Evolutionary conservation across 2,888 invertebrate genomes (phyloP).

Genomic region (Operophtera brumata): DNA sequence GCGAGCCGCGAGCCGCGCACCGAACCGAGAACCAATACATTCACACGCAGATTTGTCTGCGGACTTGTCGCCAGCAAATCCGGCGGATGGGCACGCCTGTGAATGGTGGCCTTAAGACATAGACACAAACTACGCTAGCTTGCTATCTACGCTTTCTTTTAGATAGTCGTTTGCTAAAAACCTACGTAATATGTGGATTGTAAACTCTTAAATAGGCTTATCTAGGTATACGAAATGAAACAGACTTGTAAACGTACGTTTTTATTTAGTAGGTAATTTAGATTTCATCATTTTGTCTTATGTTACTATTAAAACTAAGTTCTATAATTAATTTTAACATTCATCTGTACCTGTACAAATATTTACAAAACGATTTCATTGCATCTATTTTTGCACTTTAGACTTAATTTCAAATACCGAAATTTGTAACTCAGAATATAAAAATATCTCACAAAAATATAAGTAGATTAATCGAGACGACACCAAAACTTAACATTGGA

Average conservation of each 20-base stretch:
- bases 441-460: conserved; percentile 37
- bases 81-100: no score
- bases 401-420: conserved; percentile 32
- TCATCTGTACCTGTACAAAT: conserved; percentile 66
- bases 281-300: conserved; percentile 49
- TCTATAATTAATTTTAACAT: conserved; percentile 58
- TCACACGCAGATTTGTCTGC: no score
- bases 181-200: no score
- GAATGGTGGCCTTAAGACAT: no score
- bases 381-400: conserved; percentile 45
- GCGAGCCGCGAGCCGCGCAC: no score
- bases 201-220: background rate
- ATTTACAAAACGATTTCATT: conserved; percentile 73
- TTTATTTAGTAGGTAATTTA: conserved; percentile 55
- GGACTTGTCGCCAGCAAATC: no score
- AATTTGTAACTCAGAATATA: conserved; percentile 32
- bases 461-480: conserved; percentile 30
- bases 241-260: conserved; percentile 36
- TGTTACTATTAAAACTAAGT: conserved; percentile 35
- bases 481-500: conserved; percentile 25
- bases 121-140: no score
- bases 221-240: conserved; percentile 20
- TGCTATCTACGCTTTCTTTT: no score
- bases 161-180: no score
- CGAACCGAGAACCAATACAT: no score